Evolutionary conservation across 1,140 invertebrate genomes (phyloP), one percentile per base, ranked within the genome.

Genomic region (Drosophila guanche): DNA sequence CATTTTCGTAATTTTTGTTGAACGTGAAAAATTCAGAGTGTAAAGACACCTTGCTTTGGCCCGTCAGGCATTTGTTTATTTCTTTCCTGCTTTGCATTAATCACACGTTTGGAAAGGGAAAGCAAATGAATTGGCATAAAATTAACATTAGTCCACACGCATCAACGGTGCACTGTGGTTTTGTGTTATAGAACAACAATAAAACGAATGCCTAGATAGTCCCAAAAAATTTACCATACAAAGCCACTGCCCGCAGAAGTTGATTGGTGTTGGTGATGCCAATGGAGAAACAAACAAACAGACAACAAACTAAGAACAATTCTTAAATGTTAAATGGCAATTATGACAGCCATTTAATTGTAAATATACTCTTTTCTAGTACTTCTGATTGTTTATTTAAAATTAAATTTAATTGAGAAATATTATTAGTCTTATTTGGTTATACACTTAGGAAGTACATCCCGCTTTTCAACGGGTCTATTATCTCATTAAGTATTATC

Each of bases 111-210:
- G 50, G 51, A 69, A 68, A 56, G 66, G 45, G 63, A 74, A 57
- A 60, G 63, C 51, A 63, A 81, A 85, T 86, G 70, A 72, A 86
- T 81, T 80, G 76, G 81, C 80, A 84, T 84, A 84, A 84, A 85
- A 84, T 84, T 84, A 84, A 84, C 80, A 76, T 62, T 61, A 68
- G 56, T 67, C 56, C 55, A 51, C 57, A 78, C 63, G 60, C 60
- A 50, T 50, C 47, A 56, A 45, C 22, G 37, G 56, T 6, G 65
- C 53, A 86, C 81, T 69, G 62, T 80, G 72, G 5, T 8, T 22
- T 20, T 4, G 33, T 0, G 0, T 2, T 37, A 37, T 4, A 4
- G 43, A n/a, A 43, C 42, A 54, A 20, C 16, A 10, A 20, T 8
- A 14, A 33, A 40, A 0, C 7, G 22, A 22, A 33, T 7, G 16